Conservation (phyloP, 2,888 invertebrate species). For the Patella ulyssiponensis region DNA sequence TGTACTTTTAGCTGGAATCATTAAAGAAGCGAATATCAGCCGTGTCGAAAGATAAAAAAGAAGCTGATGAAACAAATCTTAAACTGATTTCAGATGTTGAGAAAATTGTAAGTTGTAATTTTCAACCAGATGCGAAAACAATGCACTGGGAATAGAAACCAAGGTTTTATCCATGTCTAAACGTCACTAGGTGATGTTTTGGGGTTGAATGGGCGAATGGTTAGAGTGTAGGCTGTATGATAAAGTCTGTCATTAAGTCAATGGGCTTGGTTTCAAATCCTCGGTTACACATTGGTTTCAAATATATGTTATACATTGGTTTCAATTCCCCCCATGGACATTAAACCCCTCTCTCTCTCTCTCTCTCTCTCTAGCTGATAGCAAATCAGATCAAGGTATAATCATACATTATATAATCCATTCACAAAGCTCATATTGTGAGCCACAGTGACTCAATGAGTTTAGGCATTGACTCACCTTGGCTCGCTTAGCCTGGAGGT, state of each 20-base stretch:
- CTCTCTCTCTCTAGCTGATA: background rate
- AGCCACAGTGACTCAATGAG: too few relatives aligned
- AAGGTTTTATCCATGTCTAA: too few relatives aligned
- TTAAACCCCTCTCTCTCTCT: background rate
- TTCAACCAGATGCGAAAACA: too few relatives aligned
- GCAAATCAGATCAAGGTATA: too few relatives aligned
- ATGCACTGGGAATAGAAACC: too few relatives aligned
- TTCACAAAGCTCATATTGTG: too few relatives aligned
- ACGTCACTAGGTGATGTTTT: slow-evolving; percentile 39
- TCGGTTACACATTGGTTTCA: too few relatives aligned
- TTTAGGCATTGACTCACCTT: too few relatives aligned
- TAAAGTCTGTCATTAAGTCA: background rate
- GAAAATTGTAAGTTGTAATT: slow-evolving; percentile 48
- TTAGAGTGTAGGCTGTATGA: background rate
- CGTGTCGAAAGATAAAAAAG: slow-evolving; percentile 59
- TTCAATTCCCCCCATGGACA: background rate
- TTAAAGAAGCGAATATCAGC: slow-evolving; percentile 58
- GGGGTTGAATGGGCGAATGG: slow-evolving; percentile 62
- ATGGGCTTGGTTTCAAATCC: background rate
- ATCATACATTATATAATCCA: too few relatives aligned
- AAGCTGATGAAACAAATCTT: slow-evolving; percentile 58
- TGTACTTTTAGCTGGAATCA: slow-evolving; percentile 56
- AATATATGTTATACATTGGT: too few relatives aligned
- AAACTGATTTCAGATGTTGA: slow-evolving; percentile 58
- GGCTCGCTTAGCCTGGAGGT: too few relatives aligned